Conservation (phyloP, 2,888 invertebrate species). For the Proisotoma minuta region DNA sequence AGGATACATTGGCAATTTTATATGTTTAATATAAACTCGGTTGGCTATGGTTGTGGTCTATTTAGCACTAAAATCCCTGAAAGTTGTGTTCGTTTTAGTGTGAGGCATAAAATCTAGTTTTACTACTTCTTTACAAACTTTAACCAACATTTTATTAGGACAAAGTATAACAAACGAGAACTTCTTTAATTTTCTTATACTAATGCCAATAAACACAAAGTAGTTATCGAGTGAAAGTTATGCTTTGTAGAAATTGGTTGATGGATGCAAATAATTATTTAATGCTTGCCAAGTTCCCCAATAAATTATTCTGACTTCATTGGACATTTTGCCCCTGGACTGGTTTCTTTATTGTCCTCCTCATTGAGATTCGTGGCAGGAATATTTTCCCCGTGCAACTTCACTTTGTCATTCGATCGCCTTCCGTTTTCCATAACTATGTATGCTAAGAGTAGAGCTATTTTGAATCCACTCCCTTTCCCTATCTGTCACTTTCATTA, state of each 20-base stretch:
- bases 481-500: conserved; percentile 16
- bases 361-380: conserved; percentile 35
- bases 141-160: too few species aligned
- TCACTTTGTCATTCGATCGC: conserved; percentile 29
- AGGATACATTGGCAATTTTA: not conserved
- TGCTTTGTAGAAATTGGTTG: too few species aligned
- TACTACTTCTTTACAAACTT: not conserved
- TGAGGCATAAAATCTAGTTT: conserved; percentile 2
- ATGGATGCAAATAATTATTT: too few species aligned
- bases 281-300: too few species aligned
- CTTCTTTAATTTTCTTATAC: too few species aligned
- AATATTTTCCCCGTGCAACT: conserved; percentile 11
- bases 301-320: too few species aligned
- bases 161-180: too few species aligned
- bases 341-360: too few species aligned
- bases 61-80: not conserved
- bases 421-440: conserved; percentile 1
- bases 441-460: not conserved
- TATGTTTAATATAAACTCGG: not conserved
- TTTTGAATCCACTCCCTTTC: not conserved
- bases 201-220: too few species aligned
- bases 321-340: too few species aligned
- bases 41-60: conserved; percentile 1
- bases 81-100: not conserved
- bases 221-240: too few species aligned